phyloP scores from a whole-genome alignment of 2,113 vertebrate genomes.

The Sturnira hondurensis region DNA sequence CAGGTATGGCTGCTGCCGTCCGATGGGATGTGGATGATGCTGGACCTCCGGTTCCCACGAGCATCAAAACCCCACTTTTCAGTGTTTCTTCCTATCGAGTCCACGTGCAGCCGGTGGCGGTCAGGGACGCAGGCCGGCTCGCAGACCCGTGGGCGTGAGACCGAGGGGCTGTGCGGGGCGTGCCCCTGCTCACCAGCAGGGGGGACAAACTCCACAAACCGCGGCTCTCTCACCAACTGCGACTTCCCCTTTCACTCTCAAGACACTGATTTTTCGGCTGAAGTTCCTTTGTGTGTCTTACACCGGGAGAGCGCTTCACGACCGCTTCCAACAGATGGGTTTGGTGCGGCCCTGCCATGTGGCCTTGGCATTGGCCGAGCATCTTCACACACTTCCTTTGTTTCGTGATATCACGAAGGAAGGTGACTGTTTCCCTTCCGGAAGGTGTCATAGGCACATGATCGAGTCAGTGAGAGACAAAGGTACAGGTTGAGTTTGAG shows the following conservation, averaged over 20 bases:
- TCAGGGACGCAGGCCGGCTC: background rate
- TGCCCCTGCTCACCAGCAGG: conserved; percentile 12
- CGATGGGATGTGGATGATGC: background rate
- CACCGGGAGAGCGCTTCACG: background rate
- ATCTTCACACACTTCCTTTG: background rate
- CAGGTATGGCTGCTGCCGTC: background rate
- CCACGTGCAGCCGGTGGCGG: background rate
- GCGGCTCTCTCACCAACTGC: background rate
- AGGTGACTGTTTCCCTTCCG: background rate
- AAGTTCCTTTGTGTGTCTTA: background rate
- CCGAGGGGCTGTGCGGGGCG: background rate
- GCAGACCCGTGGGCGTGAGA: background rate
- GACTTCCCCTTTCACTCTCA: conserved; percentile 27
- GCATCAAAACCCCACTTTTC: background rate
- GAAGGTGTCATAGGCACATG: background rate
- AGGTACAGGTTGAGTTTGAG: background rate
- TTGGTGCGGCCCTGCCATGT: background rate
- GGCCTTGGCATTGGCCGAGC: background rate
- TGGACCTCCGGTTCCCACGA: background rate
- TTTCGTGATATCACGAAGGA: background rate
- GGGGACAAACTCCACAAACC: conserved; percentile 34
- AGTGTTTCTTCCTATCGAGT: background rate
- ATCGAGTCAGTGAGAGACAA: conserved; percentile 18
- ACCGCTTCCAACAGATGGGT: conserved; percentile 41
- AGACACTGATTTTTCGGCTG: background rate